These are phyloP conservation scores for Hypolimnas misippus DNA, from an alignment of 2,888 invertebrate species.

Conservation along the genomic window DNA sequence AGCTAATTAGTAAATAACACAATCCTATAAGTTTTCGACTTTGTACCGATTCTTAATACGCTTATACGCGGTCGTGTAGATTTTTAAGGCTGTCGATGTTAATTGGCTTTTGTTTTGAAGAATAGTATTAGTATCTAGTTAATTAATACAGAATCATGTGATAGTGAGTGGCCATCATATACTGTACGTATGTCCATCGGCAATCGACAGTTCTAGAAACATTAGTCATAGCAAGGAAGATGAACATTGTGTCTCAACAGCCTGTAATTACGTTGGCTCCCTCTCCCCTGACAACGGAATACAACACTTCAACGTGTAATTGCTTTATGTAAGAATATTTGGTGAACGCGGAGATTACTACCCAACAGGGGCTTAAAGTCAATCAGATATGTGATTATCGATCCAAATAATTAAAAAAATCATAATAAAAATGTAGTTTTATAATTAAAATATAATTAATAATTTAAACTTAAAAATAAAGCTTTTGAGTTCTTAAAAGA, in stretches of 20 bases:
- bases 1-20: constrained; percentile 33
- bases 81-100: constrained; percentile 1
- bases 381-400: background rate
- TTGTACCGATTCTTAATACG: constrained; percentile 18
- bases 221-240: background rate
- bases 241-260: background rate
- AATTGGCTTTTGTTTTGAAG: constrained; percentile 2
- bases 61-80: background rate
- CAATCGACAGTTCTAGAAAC: background rate
- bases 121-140: background rate
- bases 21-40: constrained; percentile 32
- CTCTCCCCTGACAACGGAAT: background rate
- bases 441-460: too few species aligned
- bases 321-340: background rate
- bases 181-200: too few species aligned
- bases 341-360: background rate
- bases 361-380: background rate
- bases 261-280: background rate
- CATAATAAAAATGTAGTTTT: too few species aligned
- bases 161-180: too few species aligned
- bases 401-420: background rate
- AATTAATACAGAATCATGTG: background rate
- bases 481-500: too few species aligned
- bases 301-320: constrained; percentile 2
- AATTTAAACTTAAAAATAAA: too few species aligned